These are phyloP conservation scores for Diplodus sargus DNA, from an alignment of 2,797 vertebrate genomes.

Conservation along the genomic window DNA sequence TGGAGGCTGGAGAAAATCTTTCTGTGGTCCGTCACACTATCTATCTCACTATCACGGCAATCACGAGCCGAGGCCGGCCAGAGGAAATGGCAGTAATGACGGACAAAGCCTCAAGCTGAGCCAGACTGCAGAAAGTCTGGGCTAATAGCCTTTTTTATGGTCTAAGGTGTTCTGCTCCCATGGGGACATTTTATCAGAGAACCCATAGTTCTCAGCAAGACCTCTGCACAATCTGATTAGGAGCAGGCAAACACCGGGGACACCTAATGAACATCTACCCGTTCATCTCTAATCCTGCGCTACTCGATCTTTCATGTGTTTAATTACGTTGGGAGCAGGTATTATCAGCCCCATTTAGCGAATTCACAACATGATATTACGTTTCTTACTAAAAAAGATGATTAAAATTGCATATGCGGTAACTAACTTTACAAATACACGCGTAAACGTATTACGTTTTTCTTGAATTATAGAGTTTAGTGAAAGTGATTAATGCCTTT, in stretches of 20 bases:
- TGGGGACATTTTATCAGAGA: conserved; percentile 47
- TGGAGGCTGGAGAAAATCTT: conserved; percentile 21
- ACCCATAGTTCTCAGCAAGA: conserved; percentile 24
- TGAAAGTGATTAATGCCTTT: background rate
- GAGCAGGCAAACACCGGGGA: background rate
- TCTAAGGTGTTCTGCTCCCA: conserved; percentile 43
- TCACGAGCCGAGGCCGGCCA: conserved; percentile 22
- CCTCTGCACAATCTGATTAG: conserved; percentile 21
- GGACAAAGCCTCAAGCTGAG: conserved; percentile 36
- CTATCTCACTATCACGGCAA: conserved; percentile 35
- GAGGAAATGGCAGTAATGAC: conserved; percentile 42
- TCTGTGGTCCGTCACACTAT: conserved; percentile 6
- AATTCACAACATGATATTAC: background rate
- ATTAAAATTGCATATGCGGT: background rate
- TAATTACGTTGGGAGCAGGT: background rate
- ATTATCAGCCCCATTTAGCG: background rate
- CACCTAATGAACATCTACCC: background rate
- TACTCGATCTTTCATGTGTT: background rate
- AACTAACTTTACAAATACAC: too few relatives aligned
- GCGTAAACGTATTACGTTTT: too few relatives aligned
- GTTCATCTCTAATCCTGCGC: background rate
- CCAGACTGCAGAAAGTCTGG: conserved; percentile 24
- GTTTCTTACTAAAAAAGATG: background rate
- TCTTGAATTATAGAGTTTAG: background rate
- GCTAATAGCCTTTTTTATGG: conserved; percentile 58